Conservation (phyloP, 2,113 vertebrate species). For the Urocolius indicus region DNA sequence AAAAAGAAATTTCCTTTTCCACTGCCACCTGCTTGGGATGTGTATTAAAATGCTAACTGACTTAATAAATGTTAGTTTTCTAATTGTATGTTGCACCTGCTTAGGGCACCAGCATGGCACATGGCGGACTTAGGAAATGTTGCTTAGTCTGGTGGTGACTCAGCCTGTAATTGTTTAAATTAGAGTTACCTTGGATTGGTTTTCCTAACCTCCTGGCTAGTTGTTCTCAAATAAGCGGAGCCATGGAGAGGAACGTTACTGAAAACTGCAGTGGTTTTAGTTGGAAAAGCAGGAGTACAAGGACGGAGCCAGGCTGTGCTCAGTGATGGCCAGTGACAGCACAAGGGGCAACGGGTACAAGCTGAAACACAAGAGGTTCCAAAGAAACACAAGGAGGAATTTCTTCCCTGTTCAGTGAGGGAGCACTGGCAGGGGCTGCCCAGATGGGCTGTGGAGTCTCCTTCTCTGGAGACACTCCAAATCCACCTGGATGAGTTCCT, state of each 20-base stretch:
- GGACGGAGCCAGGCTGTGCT: no score
- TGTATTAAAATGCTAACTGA: constrained; percentile 91
- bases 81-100: constrained; percentile 88
- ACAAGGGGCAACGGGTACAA: no score
- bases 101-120: constrained; percentile 74
- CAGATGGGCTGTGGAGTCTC: no score
- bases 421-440: no score
- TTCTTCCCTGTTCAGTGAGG: no score
- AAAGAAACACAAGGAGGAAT: no score
- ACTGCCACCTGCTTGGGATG: constrained; percentile 91
- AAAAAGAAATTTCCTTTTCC: constrained; percentile 84
- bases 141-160: constrained; percentile 44
- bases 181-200: constrained; percentile 63
- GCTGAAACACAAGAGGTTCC: no score
- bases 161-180: constrained; percentile 60
- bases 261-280: not conserved
- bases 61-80: constrained; percentile 98
- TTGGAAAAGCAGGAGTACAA: not conserved
- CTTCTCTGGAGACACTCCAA: no score
- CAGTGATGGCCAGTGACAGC: no score
- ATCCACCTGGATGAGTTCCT: no score
- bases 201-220: constrained; percentile 52
- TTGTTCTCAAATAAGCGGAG: not conserved
- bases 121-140: constrained; percentile 58
- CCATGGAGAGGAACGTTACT: not conserved